These are phyloP conservation scores for Thereva nobilitata DNA, from an alignment of 2,888 invertebrate species.

Conservation along the genomic window DNA sequence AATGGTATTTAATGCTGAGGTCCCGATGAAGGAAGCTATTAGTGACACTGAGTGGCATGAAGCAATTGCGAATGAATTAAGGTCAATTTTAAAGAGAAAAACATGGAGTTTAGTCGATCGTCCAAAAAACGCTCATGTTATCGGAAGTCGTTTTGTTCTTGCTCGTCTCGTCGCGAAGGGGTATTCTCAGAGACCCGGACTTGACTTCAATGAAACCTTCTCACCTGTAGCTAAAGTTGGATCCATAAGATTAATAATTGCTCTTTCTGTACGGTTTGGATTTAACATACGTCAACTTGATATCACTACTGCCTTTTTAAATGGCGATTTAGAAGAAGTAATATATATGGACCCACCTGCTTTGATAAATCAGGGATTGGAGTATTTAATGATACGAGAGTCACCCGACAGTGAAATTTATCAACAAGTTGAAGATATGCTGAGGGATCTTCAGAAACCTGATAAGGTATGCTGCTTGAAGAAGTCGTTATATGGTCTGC, in stretches of 20 bases:
- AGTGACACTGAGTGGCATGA: slow-evolving; percentile 37
- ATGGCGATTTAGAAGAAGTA: too few relatives aligned
- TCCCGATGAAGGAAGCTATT: slow-evolving; percentile 9
- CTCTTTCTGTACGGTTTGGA: not conserved
- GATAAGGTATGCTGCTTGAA: slow-evolving; percentile 7
- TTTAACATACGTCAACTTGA: slow-evolving; percentile 14
- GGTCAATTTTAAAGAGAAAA: slow-evolving; percentile 41
- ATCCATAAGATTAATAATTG: slow-evolving; percentile 4
- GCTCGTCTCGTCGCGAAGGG: slow-evolving; percentile 21
- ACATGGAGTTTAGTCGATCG: slow-evolving; percentile 34
- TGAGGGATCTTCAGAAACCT: slow-evolving; percentile 12
- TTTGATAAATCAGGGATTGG: slow-evolving; percentile 3
- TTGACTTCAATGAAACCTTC: slow-evolving; percentile 15
- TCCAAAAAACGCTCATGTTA: slow-evolving; percentile 32
- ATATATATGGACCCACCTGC: slow-evolving; percentile 17
- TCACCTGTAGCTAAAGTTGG: slow-evolving; percentile 10
- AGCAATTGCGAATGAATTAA: slow-evolving; percentile 42
- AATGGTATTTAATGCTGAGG: not conserved
- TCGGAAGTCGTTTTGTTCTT: slow-evolving; percentile 1
- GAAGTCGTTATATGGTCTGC: slow-evolving; percentile 8
- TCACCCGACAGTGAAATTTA: not conserved
- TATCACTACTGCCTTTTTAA: too few relatives aligned
- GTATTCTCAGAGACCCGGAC: slow-evolving; percentile 4
- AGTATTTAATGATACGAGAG: slow-evolving; percentile 1
- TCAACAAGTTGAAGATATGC: not conserved